phyloP scores from a whole-genome alignment of 2,113 vertebrate genomes.

The Neomonachus schauinslandi region DNA sequence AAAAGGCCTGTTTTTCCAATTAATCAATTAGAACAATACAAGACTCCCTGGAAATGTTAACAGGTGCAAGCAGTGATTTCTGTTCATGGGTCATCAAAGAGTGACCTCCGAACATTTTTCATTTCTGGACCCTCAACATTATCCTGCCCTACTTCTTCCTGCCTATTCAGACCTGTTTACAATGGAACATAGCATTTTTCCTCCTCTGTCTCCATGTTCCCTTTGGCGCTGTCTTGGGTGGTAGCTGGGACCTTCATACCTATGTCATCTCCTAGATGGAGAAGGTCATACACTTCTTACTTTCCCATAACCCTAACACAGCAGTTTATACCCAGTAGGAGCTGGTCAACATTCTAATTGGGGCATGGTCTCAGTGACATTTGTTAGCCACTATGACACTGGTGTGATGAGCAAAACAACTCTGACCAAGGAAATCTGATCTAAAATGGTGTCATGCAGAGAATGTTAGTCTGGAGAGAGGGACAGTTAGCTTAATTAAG shows the following conservation, averaged over 20 bases:
- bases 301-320: background rate
- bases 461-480: background rate
- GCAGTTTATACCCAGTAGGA: background rate
- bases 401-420: background rate
- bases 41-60: background rate
- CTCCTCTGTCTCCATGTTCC: background rate
- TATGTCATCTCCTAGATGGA: background rate
- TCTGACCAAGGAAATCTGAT: background rate
- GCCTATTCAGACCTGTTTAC: background rate
- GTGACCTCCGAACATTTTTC: background rate
- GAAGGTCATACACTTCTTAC: background rate
- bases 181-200: background rate
- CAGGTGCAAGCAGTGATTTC: background rate
- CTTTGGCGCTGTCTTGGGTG: background rate
- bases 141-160: background rate
- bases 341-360: background rate
- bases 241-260: background rate
- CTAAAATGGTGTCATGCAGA: background rate
- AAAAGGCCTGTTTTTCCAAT: background rate
- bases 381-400: background rate
- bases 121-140: background rate
- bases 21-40: background rate
- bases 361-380: background rate
- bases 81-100: background rate
- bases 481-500: slow-evolving; percentile 3